Evolutionary conservation across 2,797 vertebrate species (phyloP).

Genomic region (Delichon dasypus): DNA sequence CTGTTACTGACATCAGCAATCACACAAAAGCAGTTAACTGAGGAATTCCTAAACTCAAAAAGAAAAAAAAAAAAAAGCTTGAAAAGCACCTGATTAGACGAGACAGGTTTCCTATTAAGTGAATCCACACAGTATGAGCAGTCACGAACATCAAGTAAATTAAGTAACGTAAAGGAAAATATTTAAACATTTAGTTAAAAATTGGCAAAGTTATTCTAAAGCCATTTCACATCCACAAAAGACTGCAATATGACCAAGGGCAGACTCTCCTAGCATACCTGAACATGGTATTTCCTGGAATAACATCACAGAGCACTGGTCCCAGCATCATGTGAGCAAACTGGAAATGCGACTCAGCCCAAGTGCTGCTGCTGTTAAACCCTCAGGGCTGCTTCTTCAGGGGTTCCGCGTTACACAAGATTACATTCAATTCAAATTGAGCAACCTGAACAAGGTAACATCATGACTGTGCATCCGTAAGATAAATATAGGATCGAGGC

Average conservation of each 20-base stretch:
- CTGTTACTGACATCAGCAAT: background rate
- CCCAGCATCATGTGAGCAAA: background rate
- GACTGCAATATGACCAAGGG: background rate
- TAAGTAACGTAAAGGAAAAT: background rate
- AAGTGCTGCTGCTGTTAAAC: background rate
- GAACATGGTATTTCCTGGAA: background rate
- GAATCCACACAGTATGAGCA: background rate
- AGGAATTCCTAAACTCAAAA: background rate
- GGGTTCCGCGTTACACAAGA: accelerated
- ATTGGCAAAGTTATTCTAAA: background rate
- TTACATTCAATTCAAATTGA: background rate
- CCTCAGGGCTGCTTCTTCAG: background rate
- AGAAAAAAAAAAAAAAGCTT: background rate
- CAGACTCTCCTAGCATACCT: background rate
- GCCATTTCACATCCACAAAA: background rate
- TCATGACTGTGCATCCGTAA: accelerated
- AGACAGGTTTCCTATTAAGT: background rate
- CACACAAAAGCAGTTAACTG: conserved; percentile 1
- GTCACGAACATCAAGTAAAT: background rate
- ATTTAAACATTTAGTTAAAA: conserved; percentile 15
- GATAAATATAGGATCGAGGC: background rate
- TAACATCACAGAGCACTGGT: background rate
- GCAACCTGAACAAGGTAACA: background rate
- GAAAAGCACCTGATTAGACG: background rate
- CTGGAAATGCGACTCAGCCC: accelerated